Base-by-base conservation (phyloP, 2,888 invertebrate species). In the Drosophila seclusa region DNA sequence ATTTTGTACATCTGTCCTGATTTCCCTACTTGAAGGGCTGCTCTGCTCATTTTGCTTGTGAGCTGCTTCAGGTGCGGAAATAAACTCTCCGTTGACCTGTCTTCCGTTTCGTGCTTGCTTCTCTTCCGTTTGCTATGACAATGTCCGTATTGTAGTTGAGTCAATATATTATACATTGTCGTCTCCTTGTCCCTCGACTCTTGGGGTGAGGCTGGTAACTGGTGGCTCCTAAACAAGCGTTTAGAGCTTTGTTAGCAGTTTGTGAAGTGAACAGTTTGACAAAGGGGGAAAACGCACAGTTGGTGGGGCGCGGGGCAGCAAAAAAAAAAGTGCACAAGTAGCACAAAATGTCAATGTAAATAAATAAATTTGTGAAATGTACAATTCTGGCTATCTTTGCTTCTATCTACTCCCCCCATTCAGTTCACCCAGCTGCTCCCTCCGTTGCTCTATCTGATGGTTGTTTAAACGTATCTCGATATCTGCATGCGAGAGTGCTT, bases 281-380 rank as follows among this genome's bases (percentile, higher is more conserved):
- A 59, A 40, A 21, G 24, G 45, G 10, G 32, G 21, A n/a, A 36
- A 24, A 11, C 3, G 13, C 16, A 18, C 53, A 34, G 50, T 5
- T 5, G 10, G 7, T 3, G 32, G 2, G 13, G 6, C 31, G 48
- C 10, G n/a, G 21, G 50, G 27, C 4, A 4, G 42, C 16, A 48
- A 34, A 64, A 68, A n/a, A 53, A 80, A 88, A 88, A 86, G 69
- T 88, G 84, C 83, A 83, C 81, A 86, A 84, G 87, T 88, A 86
- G 84, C 84, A 84, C 83, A 84, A 84, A 84, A 84, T 88, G 89
- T 86, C 89, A 84, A 84, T 84, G 84, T 88, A 88, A 84, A 84
- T 84, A 84, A 84, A 84, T 84, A 84, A 80, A 88, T 84, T 84
- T 78, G 83, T 83, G 84, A 88, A 84, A 83, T 76, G 83, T 88